Conservation (phyloP, 2,888 invertebrate genomes). For the Lochmaea crataegi region DNA sequence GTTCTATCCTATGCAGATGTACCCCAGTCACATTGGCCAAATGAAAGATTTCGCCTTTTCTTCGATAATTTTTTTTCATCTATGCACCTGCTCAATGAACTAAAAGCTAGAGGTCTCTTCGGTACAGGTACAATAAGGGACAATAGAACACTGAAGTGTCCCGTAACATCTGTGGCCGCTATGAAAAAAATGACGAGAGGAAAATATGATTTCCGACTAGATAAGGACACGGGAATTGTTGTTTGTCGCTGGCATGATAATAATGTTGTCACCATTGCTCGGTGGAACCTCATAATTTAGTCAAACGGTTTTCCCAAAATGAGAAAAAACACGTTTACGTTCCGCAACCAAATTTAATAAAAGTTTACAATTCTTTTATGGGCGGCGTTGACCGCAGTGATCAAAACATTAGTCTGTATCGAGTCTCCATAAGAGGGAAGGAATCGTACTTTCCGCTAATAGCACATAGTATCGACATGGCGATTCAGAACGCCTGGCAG, state of each 20-base stretch:
- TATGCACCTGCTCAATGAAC: slow-evolving; percentile 30
- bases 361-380: slow-evolving; percentile 50
- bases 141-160: too few relatives aligned
- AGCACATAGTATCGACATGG: slow-evolving; percentile 43
- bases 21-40: slow-evolving; percentile 8
- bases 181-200: too few relatives aligned
- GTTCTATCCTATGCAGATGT: slow-evolving; percentile 35
- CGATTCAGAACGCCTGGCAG: slow-evolving; percentile 54
- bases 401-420: slow-evolving; percentile 51
- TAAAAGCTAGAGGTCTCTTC: slow-evolving; percentile 30
- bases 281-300: too few relatives aligned
- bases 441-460: slow-evolving; percentile 36
- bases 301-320: too few relatives aligned
- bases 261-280: slow-evolving; percentile 35
- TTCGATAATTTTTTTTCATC: slow-evolving; percentile 42
- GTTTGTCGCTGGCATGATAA: slow-evolving; percentile 46
- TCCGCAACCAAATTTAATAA: slow-evolving; percentile 45
- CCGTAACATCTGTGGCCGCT: too few relatives aligned
- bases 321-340: slow-evolving; percentile 12
- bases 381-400: slow-evolving; percentile 51
- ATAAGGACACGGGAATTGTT: slow-evolving; percentile 19
- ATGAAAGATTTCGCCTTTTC: slow-evolving; percentile 31
- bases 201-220: too few relatives aligned
- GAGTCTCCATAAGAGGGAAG: slow-evolving; percentile 11
- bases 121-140: too few relatives aligned